Conservation (phyloP, 2,888 invertebrate species). For the Sacculina carcini region DNA sequence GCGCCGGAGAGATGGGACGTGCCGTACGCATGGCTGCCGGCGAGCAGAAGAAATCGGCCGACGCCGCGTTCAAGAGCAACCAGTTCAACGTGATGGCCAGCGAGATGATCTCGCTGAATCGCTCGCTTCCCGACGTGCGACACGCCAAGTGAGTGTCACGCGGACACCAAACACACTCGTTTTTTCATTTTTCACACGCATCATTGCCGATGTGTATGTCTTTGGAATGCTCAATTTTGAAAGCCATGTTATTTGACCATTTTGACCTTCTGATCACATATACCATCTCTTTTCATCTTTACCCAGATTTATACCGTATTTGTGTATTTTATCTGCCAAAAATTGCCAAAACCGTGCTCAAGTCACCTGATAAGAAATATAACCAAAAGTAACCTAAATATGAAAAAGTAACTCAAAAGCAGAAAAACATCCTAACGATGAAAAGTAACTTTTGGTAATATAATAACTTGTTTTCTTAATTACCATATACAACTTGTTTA, state of each 20-base stretch:
- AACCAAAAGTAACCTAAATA: too few species aligned
- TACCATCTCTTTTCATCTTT: too few species aligned
- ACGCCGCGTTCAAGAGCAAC: slow-evolving; percentile 91
- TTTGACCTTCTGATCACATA: neutral
- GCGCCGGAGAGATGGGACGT: slow-evolving; percentile 69
- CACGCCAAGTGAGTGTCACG: slow-evolving; percentile 47
- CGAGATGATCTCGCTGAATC: slow-evolving; percentile 86
- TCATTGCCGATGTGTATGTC: neutral
- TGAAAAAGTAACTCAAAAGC: too few species aligned
- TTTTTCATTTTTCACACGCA: neutral
- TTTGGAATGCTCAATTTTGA: neutral
- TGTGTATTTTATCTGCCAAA: too few species aligned
- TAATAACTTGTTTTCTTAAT: too few species aligned
- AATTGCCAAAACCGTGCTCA: too few species aligned
- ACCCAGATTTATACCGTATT: too few species aligned
- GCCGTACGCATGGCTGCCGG: slow-evolving; percentile 77
- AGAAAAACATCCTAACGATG: too few species aligned
- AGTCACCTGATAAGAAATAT: too few species aligned
- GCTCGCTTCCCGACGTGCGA: slow-evolving; percentile 78
- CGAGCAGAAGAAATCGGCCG: slow-evolving; percentile 60
- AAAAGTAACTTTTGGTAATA: too few species aligned
- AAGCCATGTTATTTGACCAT: too few species aligned
- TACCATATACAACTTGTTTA: too few species aligned
- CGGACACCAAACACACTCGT: neutral
- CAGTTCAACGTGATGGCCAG: slow-evolving; percentile 96